Evolutionary conservation across 2,113 vertebrate species (phyloP).

Genomic region (Craseonycteris thonglongyai): DNA sequence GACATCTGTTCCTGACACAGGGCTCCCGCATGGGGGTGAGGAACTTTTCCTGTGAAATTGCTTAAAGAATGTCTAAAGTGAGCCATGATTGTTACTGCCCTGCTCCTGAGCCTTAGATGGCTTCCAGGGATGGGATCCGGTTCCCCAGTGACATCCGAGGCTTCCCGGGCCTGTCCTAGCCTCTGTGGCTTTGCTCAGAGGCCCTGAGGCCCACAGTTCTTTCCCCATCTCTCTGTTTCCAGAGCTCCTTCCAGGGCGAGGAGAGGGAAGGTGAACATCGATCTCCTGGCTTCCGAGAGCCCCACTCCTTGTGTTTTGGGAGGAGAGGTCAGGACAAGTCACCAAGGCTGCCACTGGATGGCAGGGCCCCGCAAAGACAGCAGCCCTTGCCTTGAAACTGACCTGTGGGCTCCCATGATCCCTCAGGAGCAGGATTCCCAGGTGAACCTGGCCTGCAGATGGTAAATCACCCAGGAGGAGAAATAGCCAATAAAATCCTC

Average conservation of each 20-base stretch:
- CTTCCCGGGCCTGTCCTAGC: background rate
- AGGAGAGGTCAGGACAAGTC: background rate
- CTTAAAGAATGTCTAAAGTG: conserved; percentile 33
- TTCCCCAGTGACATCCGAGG: background rate
- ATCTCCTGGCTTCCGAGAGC: background rate
- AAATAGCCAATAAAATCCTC: background rate
- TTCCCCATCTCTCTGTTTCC: background rate
- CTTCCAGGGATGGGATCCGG: background rate
- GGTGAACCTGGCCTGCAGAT: background rate
- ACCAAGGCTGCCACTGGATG: background rate
- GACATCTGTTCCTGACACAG: conserved; percentile 70
- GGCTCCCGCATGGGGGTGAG: conserved; percentile 49
- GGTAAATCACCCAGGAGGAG: background rate
- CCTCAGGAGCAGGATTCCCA: background rate
- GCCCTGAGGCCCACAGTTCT: background rate
- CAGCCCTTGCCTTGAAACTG: background rate
- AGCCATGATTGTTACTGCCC: background rate
- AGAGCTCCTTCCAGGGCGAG: background rate
- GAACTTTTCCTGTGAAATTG: conserved; percentile 71
- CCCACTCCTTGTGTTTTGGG: background rate
- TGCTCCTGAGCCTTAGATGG: background rate
- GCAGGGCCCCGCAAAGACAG: background rate
- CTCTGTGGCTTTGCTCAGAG: background rate
- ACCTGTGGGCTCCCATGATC: background rate
- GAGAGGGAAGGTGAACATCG: background rate